phyloP scores from a whole-genome alignment of 1,140 invertebrate species.

The Eciton burchellii region DNA sequence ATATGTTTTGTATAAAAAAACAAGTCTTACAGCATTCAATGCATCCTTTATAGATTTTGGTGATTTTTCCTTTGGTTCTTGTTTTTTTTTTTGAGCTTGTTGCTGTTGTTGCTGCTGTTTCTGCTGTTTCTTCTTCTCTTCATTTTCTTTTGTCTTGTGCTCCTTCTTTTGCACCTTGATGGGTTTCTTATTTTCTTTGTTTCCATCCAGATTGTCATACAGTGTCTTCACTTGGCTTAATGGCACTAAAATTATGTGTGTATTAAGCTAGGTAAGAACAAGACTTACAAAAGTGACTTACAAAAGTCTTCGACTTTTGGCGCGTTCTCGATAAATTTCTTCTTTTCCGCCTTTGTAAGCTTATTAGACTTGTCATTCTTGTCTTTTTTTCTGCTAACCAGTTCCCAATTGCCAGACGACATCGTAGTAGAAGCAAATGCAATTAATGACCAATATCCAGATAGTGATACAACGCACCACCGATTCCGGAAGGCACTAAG shows the following conservation, averaged over 20 bases:
- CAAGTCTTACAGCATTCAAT: conserved; percentile 85
- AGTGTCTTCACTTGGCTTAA: conserved; percentile 84
- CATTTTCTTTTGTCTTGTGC: conserved; percentile 84
- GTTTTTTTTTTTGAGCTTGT: conserved; percentile 80
- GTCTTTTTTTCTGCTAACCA: conserved; percentile 91
- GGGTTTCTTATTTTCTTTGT: conserved; percentile 84
- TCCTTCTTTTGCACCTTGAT: conserved; percentile 82
- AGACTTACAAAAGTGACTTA: conserved; percentile 76
- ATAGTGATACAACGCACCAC: neutral
- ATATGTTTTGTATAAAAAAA: conserved; percentile 22
- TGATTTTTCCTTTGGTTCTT: conserved; percentile 85
- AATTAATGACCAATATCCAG: conserved; percentile 30
- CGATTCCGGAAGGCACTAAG: conserved; percentile 60
- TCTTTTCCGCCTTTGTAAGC: conserved; percentile 87
- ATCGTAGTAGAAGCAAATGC: conserved; percentile 78
- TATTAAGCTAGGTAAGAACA: neutral
- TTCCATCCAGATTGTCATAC: conserved; percentile 83
- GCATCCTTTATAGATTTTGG: conserved; percentile 90
- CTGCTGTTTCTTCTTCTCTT: conserved; percentile 82
- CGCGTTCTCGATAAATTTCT: conserved; percentile 86
- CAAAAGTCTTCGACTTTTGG: conserved; percentile 89
- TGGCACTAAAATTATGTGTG: conserved; percentile 79
- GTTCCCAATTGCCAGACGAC: conserved; percentile 91
- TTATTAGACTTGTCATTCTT: conserved; percentile 86
- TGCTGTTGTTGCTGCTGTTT: conserved; percentile 75